phyloP scores from a whole-genome alignment of 1,140 invertebrate genomes.

The Polyergus mexicanus region DNA sequence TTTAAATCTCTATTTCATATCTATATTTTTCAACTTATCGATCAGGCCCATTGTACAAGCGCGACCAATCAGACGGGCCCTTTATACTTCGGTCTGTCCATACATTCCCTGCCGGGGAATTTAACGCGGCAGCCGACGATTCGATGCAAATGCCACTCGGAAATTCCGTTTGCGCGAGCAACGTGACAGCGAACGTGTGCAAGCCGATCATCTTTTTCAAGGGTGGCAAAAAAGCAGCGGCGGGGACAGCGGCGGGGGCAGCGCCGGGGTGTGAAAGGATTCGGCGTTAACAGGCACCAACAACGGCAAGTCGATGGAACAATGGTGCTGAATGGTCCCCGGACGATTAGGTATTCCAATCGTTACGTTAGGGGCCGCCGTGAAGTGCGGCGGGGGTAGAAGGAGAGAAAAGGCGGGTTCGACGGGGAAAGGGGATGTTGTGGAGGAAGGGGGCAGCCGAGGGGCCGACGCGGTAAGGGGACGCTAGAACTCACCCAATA shows the following conservation, averaged over 20 bases:
- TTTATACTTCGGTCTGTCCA: constrained; percentile 52
- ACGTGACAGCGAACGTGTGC: constrained; percentile 64
- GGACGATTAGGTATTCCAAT: constrained; percentile 86
- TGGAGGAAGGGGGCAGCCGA: constrained; percentile 58
- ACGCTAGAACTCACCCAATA: constrained; percentile 87
- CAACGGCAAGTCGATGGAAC: constrained; percentile 72
- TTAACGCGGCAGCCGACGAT: constrained; percentile 46
- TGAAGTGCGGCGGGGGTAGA: constrained; percentile 79
- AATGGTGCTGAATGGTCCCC: constrained; percentile 77
- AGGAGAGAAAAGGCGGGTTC: constrained; percentile 57
- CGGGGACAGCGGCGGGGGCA: constrained; percentile 42
- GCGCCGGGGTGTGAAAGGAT: constrained; percentile 75
- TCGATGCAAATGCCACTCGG: constrained; percentile 60
- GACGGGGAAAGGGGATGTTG: constrained; percentile 61
- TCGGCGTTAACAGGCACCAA: constrained; percentile 77
- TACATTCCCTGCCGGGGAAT: constrained; percentile 57
- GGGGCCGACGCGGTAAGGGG: constrained; percentile 80
- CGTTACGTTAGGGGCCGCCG: constrained; percentile 81
- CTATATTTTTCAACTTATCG: constrained; percentile 41
- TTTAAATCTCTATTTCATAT: constrained; percentile 36
- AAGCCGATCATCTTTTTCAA: constrained; percentile 71
- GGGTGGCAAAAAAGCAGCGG: constrained; percentile 55
- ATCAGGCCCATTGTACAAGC: constrained; percentile 52
- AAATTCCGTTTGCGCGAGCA: constrained; percentile 57
- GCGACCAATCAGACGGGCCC: constrained; percentile 46